A percentile compares a stretch with the other conserved stretches of the same genome.
phyloP scores from a whole-genome alignment of 2,888 invertebrate species.

The Anthrax anthrax region DNA sequence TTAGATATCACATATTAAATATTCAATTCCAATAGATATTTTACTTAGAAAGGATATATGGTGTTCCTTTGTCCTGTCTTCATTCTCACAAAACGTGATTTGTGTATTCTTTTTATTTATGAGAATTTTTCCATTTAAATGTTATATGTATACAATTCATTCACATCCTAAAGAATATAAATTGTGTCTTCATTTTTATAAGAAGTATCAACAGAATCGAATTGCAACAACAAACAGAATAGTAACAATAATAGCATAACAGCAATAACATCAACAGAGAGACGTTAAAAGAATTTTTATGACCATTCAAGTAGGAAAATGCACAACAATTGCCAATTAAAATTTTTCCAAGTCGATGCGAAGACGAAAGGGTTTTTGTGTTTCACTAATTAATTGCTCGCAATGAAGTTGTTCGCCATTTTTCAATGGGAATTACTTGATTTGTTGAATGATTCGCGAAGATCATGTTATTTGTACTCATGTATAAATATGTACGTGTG shows the following conservation, averaged over 20 bases:
- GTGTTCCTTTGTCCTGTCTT: background rate
- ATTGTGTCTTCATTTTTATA: background rate
- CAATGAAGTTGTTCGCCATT: conserved; percentile 8
- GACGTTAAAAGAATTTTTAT: conserved; percentile 21
- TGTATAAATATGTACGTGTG: too few relatives aligned
- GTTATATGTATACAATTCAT: conserved; percentile 1
- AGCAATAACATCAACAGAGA: too few relatives aligned
- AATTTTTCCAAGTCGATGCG: conserved; percentile 20
- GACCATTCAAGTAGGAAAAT: conserved; percentile 16
- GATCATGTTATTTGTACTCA: background rate
- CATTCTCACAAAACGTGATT: conserved; percentile 1
- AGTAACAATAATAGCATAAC: too few relatives aligned
- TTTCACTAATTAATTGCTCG: conserved; percentile 26
- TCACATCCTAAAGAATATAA: background rate
- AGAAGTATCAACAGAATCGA: too few relatives aligned
- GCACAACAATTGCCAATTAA: conserved; percentile 29
- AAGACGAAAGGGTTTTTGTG: conserved; percentile 21
- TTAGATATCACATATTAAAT: background rate
- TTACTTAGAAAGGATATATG: background rate
- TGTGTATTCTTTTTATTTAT: conserved; percentile 7
- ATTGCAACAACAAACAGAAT: too few relatives aligned
- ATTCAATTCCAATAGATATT: background rate
- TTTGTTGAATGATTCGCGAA: background rate
- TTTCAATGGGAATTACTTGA: background rate
- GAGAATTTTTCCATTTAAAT: conserved; percentile 5